These are phyloP conservation scores for Bagarius yarrelli DNA, from an alignment of 2,113 vertebrate species.

Conservation along the genomic window DNA sequence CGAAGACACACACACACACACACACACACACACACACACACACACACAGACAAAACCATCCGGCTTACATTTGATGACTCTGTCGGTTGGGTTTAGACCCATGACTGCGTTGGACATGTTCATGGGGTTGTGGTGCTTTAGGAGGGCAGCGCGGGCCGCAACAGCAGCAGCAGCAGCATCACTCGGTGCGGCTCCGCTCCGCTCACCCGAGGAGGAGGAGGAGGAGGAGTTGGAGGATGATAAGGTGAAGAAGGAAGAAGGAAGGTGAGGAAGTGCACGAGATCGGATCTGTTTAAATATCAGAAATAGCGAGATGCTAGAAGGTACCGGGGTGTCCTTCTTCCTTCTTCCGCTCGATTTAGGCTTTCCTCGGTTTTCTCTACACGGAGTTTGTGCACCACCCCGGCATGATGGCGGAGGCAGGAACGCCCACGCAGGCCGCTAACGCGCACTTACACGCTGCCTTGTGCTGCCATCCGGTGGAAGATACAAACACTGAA, in stretches of 20 bases:
- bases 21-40: background rate
- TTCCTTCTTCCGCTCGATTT: conserved; percentile 51
- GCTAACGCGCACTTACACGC: conserved; percentile 51
- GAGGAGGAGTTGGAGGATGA: conserved; percentile 8
- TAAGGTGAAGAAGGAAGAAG: conserved; percentile 25
- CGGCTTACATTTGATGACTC: conserved; percentile 74
- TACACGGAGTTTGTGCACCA: conserved; percentile 63
- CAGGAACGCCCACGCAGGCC: conserved; percentile 74
- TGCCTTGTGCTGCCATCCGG: conserved; percentile 74
- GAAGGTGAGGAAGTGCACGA: conserved; percentile 17
- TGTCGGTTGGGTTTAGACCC: conserved; percentile 67
- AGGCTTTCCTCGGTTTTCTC: conserved; percentile 64
- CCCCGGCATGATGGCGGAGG: conserved; percentile 76
- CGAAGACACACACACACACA: background rate
- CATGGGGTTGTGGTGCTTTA: conserved; percentile 59
- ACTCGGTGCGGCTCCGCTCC: conserved; percentile 66
- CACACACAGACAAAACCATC: background rate
- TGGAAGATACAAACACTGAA: conserved; percentile 55
- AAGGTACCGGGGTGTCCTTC: conserved; percentile 18
- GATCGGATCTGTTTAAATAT: background rate
- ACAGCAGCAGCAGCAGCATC: conserved; percentile 68
- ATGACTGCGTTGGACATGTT: conserved; percentile 76
- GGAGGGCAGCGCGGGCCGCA: conserved; percentile 58
- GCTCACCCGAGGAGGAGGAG: conserved; percentile 53
- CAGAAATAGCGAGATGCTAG: conserved; percentile 24